Evolutionary conservation across 2,888 invertebrate genomes (phyloP), one percentile per base, ranked within the genome.

Genomic region (Archaeoteleia sp.): DNA sequence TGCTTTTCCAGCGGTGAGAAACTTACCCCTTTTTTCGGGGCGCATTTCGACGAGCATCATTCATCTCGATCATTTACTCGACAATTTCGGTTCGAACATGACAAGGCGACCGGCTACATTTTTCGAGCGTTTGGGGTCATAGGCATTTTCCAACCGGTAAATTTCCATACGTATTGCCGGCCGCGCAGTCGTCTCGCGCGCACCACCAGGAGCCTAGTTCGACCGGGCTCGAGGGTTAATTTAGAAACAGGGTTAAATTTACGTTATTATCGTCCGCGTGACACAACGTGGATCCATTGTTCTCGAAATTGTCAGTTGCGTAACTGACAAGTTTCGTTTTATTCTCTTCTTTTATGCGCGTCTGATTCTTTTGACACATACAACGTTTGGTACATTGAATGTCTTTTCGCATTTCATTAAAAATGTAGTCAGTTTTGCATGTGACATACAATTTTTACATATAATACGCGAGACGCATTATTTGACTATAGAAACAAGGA

Each of bases 121-220:
- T 70, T 58, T 62, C 66, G 48, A 57, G 73, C 66, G 61, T 73
- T 78, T 74, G 73, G 78, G 74, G n/a, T 20, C 76, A 73, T 75
- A 75, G 70, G 78, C 71, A 77, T 79, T 80, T 79, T 77, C 78
- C 78, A 69, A 77, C 79, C 75, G 75, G 75, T 79, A 76, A 77
- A 78, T 80, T 78, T 80, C 74, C 79, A 78, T 79, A 78, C 75
- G 46, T 25, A 29, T 37, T 30, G 8, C 48, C 37, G 25, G n/a
- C 20, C 20, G 20, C 5, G n/a, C n/a, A n/a, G 20, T 20, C 20
- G 20, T 5, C 2, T 20, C 2, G 5, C 20, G 20, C 20, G 5
- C 3, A 2, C 20, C 20, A 20, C 20, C 20, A 5, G 5, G 20
- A 20, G 20, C 20, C 20, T 5, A 20, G 20, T 20, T 37, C 29